Evolutionary conservation across 2,797 vertebrate species (phyloP).

Genomic region (Nannoperca australis): DNA sequence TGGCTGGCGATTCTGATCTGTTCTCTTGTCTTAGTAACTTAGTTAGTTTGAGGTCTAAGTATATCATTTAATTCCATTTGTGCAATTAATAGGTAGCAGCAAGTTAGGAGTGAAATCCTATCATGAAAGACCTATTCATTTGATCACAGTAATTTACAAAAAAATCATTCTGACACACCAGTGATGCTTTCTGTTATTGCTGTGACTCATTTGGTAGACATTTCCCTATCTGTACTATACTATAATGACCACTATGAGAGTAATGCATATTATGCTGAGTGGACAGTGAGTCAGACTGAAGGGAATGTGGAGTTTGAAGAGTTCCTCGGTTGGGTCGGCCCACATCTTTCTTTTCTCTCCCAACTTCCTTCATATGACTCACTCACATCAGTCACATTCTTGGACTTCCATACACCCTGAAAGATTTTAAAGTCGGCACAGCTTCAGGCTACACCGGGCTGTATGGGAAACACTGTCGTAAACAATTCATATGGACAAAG

Average conservation of each 20-base stretch:
- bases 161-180: conserved; percentile 54
- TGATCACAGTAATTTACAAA: conserved; percentile 47
- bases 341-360: conserved; percentile 55
- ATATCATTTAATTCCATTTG: conserved; percentile 11
- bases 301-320: conserved; percentile 54
- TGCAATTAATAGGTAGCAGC: conserved; percentile 7
- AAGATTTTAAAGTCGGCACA: conserved; percentile 37
- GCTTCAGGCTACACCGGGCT: conserved; percentile 27
- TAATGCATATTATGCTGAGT: conserved; percentile 65
- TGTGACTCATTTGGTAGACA: conserved; percentile 62
- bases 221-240: conserved; percentile 46
- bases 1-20: not conserved
- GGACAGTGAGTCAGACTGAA: conserved; percentile 74
- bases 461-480: conserved; percentile 31
- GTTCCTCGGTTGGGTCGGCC: conserved; percentile 27
- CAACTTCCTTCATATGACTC: conserved; percentile 73
- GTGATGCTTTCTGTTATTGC: conserved; percentile 20
- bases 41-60: conserved; percentile 15
- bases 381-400: conserved; percentile 71
- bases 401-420: conserved; percentile 65
- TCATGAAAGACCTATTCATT: conserved; percentile 1
- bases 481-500: conserved; percentile 7
- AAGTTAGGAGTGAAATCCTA: conserved; percentile 1
- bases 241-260: conserved; percentile 26
- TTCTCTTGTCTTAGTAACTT: conserved; percentile 13